phyloP scores from a whole-genome alignment of 2,113 vertebrate genomes.

The Lampris megalopsis region DNA sequence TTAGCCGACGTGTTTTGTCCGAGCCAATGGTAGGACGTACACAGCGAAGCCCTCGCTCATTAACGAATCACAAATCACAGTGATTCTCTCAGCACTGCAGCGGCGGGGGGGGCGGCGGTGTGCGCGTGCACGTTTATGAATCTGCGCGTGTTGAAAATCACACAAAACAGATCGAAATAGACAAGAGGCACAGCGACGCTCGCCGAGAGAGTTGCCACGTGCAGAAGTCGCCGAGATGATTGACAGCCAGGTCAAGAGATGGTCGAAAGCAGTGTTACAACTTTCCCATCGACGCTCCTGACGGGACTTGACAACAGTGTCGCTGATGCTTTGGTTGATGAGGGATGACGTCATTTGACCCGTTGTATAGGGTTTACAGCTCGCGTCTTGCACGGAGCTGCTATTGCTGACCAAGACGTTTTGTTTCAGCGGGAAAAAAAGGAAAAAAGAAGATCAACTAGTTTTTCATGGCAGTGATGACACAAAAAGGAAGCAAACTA shows the following conservation, averaged over 20 bases:
- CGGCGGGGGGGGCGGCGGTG: not conserved
- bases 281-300: not conserved
- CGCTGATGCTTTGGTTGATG: not conserved
- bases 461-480: no score
- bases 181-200: no score
- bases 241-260: not conserved
- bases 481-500: no score
- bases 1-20: constrained; percentile 32
- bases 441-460: no score
- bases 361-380: not conserved
- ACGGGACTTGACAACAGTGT: not conserved
- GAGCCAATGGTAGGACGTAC: constrained; percentile 43
- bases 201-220: no score
- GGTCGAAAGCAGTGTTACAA: not conserved
- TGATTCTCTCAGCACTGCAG: constrained; percentile 4
- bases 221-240: no score
- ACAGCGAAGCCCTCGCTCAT: constrained; percentile 39
- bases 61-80: constrained; percentile 47
- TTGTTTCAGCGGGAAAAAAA: no score
- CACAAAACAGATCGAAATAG: not conserved
- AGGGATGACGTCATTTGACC: no score
- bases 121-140: not conserved
- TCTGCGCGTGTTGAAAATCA: no score
- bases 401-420: not conserved
- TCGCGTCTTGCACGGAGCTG: not conserved